A percentile compares a stretch with the other conserved stretches of the same genome.
phyloP scores from a whole-genome alignment of 2,113 vertebrate species.

The Oostethus manadensis region DNA sequence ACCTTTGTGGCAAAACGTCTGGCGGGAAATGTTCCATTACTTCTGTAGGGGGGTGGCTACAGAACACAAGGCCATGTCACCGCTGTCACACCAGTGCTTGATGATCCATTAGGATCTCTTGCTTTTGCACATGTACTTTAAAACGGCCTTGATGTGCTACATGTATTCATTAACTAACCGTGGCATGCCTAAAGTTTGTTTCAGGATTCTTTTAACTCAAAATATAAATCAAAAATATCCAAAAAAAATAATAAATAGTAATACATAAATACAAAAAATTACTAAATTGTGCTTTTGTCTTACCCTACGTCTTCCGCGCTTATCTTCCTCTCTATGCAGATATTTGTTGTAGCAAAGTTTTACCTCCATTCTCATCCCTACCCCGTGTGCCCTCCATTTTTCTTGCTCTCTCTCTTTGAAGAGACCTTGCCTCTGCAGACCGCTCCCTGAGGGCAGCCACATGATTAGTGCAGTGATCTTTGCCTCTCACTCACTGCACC shows the following conservation, averaged over 20 bases:
- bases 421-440: slow-evolving; percentile 50
- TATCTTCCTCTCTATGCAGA: slow-evolving; percentile 14
- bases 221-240: no score
- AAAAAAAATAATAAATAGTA: no score
- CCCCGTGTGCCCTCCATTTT: slow-evolving; percentile 34
- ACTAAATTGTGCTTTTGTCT: slow-evolving; percentile 79
- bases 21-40: slow-evolving; percentile 77
- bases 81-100: slow-evolving; percentile 82
- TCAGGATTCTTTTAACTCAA: no score
- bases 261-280: slow-evolving; percentile 43
- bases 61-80: slow-evolving; percentile 60
- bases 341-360: no score
- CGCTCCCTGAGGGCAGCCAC: slow-evolving; percentile 44
- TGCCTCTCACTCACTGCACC: slow-evolving; percentile 8
- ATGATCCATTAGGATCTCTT: slow-evolving; percentile 93
- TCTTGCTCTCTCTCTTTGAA: slow-evolving; percentile 41
- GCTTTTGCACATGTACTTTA: slow-evolving; percentile 77
- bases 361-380: background rate
- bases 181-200: slow-evolving; percentile 90
- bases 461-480: slow-evolving; percentile 63
- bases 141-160: slow-evolving; percentile 94
- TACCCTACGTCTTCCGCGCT: slow-evolving; percentile 52
- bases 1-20: slow-evolving; percentile 68
- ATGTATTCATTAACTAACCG: slow-evolving; percentile 99
- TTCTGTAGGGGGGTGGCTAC: slow-evolving; percentile 28